Base-by-base conservation (phyloP, 2,888 invertebrate species). In the Oxycera nigricornis region DNA sequence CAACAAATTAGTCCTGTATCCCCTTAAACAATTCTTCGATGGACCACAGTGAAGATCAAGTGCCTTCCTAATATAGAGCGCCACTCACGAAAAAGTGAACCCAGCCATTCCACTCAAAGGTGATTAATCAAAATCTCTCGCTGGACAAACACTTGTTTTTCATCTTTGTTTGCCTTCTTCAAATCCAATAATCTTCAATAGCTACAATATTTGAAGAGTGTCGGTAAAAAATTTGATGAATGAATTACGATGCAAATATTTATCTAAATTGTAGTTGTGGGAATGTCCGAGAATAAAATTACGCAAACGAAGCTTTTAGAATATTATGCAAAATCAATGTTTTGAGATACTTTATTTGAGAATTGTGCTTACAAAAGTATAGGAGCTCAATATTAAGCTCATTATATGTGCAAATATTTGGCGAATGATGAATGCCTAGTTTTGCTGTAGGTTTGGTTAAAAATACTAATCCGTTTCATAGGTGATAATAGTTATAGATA, bases 241-340 rank as follows among this genome's bases (percentile, higher is more conserved):
- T 70, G 70, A 70, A 70, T 70, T 70, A 55, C 70, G 70, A 70
- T 70, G 70, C 70, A 70, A 70, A 70, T 55, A 55, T 70, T 70
- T 70, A 31, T 67, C 67, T 41, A 67, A n/a, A 41, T 26, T 67
- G 41, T 67, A 31, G 22, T 22, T 30, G 2, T 70, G 52, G 70
- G 52, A 70, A 70, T 55, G 22, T 70, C 31, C 20, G 20, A 30
- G 7, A 55, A 52, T 20, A 24, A n/a, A 52, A 0, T 39, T 39
- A 39, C 39, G 39, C 39, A 39, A 39, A 39, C 39, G 14, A 14
- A 39, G 39, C 14, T n/a, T n/a, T n/a, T n/a, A n/a, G n/a, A n/a
- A n/a, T n/a, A n/a, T n/a, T n/a, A 55, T 55, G 55, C 55, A 17
- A 55, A 55, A 55, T 22, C 55, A 22, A 55, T 55, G n/a, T n/a